Evolutionary conservation across 2,113 vertebrate genomes (phyloP).

Genomic region (Apodemus speciosus): DNA sequence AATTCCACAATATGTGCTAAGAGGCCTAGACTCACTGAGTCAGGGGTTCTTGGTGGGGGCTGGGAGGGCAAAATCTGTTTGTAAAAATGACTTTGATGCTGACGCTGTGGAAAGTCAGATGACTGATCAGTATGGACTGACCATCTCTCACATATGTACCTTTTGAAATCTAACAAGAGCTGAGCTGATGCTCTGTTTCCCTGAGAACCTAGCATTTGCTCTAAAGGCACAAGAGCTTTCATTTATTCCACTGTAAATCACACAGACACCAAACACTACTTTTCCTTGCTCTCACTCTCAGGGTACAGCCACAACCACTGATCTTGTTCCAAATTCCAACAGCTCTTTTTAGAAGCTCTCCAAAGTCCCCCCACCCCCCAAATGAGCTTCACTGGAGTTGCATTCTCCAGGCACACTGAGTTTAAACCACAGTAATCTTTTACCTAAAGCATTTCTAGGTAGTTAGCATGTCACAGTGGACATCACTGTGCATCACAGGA

Average conservation of each 20-base stretch:
- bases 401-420: background rate
- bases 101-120: background rate
- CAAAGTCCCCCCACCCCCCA: background rate
- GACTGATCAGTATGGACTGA: background rate
- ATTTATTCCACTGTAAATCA: background rate
- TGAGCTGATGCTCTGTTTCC: background rate
- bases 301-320: background rate
- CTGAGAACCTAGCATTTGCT: background rate
- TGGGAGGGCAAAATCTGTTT: background rate
- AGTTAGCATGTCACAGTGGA: background rate
- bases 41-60: background rate
- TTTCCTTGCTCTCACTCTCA: background rate
- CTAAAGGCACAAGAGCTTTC: background rate
- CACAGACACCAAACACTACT: background rate
- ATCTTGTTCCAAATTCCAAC: background rate
- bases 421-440: background rate
- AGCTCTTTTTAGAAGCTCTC: background rate
- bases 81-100: background rate
- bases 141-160: background rate
- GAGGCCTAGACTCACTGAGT: background rate
- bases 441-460: background rate
- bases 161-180: background rate
- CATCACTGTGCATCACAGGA: no score
- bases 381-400: background rate
- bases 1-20: background rate